Base-by-base conservation (phyloP, 2,113 vertebrate species). In the Anoplopoma fimbria region DNA sequence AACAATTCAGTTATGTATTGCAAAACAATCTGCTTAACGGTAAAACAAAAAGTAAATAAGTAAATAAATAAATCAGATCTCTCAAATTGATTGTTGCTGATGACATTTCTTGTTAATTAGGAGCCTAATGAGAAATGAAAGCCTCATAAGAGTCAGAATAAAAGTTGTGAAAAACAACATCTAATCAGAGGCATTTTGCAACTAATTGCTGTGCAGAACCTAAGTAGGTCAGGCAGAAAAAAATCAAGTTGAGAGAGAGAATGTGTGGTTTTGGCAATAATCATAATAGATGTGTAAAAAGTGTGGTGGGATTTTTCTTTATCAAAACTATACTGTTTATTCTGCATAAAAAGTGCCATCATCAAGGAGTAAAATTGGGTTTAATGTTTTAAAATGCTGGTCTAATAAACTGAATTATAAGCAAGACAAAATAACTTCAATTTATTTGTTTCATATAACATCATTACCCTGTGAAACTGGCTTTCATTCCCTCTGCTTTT, bases 221-320 rank as follows among this genome's bases (percentile, higher is more conserved):
- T 67, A 70, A 82, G 57, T 77, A 81, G 72, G 84, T 75, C 82
- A 87, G 62, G 12, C 33, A 77, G 45, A 83, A 53, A 25, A 4
- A 1, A n/a, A 53, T 10, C 27, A 27, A 13, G 49, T 27, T 14
- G 25, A 27, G 9, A 12, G 23, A 57, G 27, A 57, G 13, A 57
- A 27, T 27, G 10, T 27, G 55, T 14, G 27, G 12, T 57, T 57
- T 27, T 57, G 2, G 25, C 55, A 58, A 25, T 55, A 25, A 13
- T 55, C n/a, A 25, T 2, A 13, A 55, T 4, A 4, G 23, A 25
- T 25, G n/a, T n/a, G n/a, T n/a, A n/a, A n/a, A 9, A 49, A 49
- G 47, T 49, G 47, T 6, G 47, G 19, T 23, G 7, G 7, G 6
- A 19, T 1, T 49, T 49, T 49, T 57, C n/a, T 57, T 13, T 15